A percentile compares a stretch with the other conserved stretches of the same genome.
These are phyloP conservation scores for Pantala flavescens DNA, from an alignment of 1,140 invertebrate genomes.

Conservation along the genomic window DNA sequence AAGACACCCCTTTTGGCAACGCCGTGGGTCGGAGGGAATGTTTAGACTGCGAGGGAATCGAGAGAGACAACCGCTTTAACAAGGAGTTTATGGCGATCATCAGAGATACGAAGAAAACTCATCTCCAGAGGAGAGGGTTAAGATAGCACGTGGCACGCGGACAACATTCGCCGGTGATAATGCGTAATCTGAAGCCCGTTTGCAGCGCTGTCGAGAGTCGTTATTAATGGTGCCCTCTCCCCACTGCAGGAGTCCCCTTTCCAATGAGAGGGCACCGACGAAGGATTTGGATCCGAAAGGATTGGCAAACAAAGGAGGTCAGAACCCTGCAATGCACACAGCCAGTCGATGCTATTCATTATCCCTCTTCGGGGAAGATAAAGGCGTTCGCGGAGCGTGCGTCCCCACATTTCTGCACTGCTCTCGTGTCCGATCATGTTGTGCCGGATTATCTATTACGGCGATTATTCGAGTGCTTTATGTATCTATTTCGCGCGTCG, in stretches of 20 bases:
- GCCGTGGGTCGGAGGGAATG: not conserved
- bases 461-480: no score
- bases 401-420: not conserved
- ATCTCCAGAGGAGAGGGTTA: not conserved
- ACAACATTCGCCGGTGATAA: conserved; percentile 5
- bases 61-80: not conserved
- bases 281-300: conserved; percentile 4
- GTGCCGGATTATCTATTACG: no score
- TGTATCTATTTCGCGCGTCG: no score
- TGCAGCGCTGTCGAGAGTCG: not conserved
- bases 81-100: not conserved
- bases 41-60: not conserved
- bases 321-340: conserved; percentile 3
- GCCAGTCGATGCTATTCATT: not conserved
- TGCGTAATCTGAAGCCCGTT: not conserved
- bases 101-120: not conserved
- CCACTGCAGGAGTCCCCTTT: not conserved
- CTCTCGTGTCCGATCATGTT: not conserved
- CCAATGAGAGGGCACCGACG: not conserved
- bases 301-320: conserved; percentile 5
- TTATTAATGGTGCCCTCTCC: not conserved
- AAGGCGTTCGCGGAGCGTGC: not conserved
- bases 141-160: not conserved
- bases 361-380: not conserved
- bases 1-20: no score